Evolutionary conservation across 2,888 invertebrate genomes (phyloP).

Genomic region (Cantharis rufa): DNA sequence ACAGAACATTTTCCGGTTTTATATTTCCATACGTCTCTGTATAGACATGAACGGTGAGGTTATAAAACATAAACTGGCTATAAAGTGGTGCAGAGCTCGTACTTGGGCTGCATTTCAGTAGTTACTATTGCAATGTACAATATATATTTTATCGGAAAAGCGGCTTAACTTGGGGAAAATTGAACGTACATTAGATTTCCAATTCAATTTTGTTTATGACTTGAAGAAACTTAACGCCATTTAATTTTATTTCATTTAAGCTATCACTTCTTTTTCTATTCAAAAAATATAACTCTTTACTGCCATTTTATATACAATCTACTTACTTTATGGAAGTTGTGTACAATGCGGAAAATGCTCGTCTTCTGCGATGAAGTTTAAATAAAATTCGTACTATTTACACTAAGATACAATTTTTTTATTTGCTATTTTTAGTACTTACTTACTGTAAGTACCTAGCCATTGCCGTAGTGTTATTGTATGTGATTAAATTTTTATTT

Average conservation of each 20-base stretch:
- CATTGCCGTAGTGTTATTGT: too few species aligned
- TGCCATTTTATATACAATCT: background rate
- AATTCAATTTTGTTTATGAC: constrained; percentile 29
- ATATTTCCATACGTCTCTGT: constrained; percentile 49
- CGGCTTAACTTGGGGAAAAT: constrained; percentile 26
- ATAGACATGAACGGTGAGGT: constrained; percentile 41
- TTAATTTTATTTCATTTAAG: constrained; percentile 18
- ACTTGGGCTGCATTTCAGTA: constrained; percentile 31
- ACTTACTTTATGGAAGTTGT: background rate
- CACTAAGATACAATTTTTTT: background rate
- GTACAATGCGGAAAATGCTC: background rate
- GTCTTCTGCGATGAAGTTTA: background rate
- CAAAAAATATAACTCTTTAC: background rate
- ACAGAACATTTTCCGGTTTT: constrained; percentile 35
- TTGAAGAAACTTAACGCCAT: constrained; percentile 12
- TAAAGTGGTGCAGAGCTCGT: constrained; percentile 41
- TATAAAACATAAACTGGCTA: constrained; percentile 52
- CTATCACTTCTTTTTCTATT: background rate
- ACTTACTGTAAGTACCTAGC: background rate
- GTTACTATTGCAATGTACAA: constrained; percentile 34
- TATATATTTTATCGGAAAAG: constrained; percentile 26
- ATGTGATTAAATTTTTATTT: too few species aligned
- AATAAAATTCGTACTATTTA: background rate
- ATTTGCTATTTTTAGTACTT: background rate
- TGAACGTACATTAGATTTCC: constrained; percentile 29